These are phyloP conservation scores for Autographa pulchrina DNA, from an alignment of 2,888 invertebrate genomes.

Conservation along the genomic window DNA sequence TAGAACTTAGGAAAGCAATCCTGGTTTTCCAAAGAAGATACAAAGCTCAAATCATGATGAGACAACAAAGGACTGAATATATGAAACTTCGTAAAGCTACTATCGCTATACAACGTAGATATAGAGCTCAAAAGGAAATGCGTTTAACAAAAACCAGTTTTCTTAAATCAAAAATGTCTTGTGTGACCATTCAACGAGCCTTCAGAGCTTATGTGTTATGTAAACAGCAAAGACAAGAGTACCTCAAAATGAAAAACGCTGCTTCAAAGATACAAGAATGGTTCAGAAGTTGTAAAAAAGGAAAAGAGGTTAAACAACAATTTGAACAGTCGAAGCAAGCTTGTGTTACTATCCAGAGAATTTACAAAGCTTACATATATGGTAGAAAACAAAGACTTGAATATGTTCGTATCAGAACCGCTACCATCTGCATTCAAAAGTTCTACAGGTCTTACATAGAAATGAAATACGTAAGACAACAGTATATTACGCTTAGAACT, in stretches of 20 bases:
- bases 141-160: slow-evolving; percentile 69
- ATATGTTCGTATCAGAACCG: slow-evolving; percentile 73
- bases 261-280: slow-evolving; percentile 82
- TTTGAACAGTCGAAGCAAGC: slow-evolving; percentile 74
- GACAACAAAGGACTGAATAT: slow-evolving; percentile 62
- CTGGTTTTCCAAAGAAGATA: slow-evolving; percentile 77
- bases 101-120: slow-evolving; percentile 79
- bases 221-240: slow-evolving; percentile 69
- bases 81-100: slow-evolving; percentile 69
- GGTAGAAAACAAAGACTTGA: slow-evolving; percentile 73
- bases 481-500: slow-evolving; percentile 69
- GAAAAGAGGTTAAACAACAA: slow-evolving; percentile 65
- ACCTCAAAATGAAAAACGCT: slow-evolving; percentile 71
- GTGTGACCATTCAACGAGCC: slow-evolving; percentile 76
- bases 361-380: slow-evolving; percentile 75
- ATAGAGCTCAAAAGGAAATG: slow-evolving; percentile 78
- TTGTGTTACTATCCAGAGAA: slow-evolving; percentile 81
- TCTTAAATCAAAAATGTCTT: slow-evolving; percentile 68
- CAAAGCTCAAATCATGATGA: slow-evolving; percentile 75
- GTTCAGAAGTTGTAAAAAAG: slow-evolving; percentile 76
- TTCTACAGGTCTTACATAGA: slow-evolving; percentile 75
- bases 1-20: slow-evolving; percentile 62
- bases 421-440: slow-evolving; percentile 77
- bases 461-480: slow-evolving; percentile 70
- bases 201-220: slow-evolving; percentile 76